phyloP scores from a whole-genome alignment of 2,888 invertebrate genomes.

The Philaethria dido region DNA sequence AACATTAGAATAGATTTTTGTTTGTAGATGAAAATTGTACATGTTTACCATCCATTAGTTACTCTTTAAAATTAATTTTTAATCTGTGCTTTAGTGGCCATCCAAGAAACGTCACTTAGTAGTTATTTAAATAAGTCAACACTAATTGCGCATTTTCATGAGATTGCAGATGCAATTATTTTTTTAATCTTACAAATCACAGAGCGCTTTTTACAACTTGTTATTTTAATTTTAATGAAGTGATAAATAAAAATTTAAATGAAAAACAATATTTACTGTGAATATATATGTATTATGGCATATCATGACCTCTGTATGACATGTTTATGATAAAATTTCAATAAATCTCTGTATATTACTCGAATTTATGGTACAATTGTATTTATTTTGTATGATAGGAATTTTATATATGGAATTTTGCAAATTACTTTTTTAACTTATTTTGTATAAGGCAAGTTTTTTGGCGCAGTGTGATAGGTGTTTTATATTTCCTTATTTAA shows the following conservation, averaged over 20 bases:
- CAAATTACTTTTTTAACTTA: neutral
- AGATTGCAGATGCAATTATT: constrained; percentile 10
- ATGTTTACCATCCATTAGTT: no score
- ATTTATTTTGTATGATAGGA: constrained; percentile 11
- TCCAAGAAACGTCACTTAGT: neutral
- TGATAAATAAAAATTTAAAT: constrained; percentile 18
- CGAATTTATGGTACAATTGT: neutral
- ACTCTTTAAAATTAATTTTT: neutral
- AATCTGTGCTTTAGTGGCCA: neutral
- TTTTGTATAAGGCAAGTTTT: neutral
- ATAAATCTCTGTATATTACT: neutral
- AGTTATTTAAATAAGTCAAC: neutral
- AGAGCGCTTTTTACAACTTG: constrained; percentile 1
- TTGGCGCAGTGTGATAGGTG: neutral
- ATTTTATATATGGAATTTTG: neutral
- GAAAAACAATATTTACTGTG: constrained; percentile 4
- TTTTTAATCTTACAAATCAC: constrained; percentile 20
- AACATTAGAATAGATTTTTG: no score
- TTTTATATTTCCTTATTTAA: neutral
- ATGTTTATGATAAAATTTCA: constrained; percentile 10
- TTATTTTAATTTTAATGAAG: constrained; percentile 10
- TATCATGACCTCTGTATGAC: neutral
- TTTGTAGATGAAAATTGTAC: no score
- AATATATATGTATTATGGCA: constrained; percentile 3
- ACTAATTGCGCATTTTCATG: constrained; percentile 6